These are phyloP conservation scores for Dilophus febrilis DNA, from an alignment of 2,888 invertebrate genomes.

Conservation along the genomic window DNA sequence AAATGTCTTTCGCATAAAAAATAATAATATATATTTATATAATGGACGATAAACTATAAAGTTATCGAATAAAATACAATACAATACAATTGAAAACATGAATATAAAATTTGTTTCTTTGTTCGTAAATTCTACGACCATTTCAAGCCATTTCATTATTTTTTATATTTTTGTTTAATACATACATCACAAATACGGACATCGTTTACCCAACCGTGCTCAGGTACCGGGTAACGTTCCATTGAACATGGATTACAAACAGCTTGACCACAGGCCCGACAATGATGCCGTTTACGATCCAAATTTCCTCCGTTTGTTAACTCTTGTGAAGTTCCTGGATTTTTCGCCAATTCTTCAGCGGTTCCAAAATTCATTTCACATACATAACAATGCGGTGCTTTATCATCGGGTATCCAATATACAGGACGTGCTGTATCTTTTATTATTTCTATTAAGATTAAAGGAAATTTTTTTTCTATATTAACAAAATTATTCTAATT, in stretches of 20 bases:
- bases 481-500: background rate
- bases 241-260: constrained; percentile 42
- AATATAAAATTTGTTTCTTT: no score
- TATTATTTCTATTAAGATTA: constrained; percentile 36
- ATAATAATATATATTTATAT: no score
- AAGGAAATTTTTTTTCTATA: background rate
- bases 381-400: constrained; percentile 45
- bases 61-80: no score
- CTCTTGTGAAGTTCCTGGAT: constrained; percentile 15
- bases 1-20: no score
- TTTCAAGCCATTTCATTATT: no score
- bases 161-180: constrained; percentile 4
- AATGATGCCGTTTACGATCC: constrained; percentile 41
- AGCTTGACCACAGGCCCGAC: constrained; percentile 52
- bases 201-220: constrained; percentile 52
- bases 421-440: constrained; percentile 58
- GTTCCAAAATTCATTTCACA: constrained; percentile 43
- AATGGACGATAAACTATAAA: no score
- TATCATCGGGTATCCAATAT: constrained; percentile 66
- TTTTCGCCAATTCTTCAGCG: constrained; percentile 28
- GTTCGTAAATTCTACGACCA: no score
- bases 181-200: constrained; percentile 63
- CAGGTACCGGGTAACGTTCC: constrained; percentile 44
- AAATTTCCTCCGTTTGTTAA: constrained; percentile 14
- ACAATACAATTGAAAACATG: no score